Conservation (phyloP, 2,888 invertebrate genomes). For the Anthrax anthrax region DNA sequence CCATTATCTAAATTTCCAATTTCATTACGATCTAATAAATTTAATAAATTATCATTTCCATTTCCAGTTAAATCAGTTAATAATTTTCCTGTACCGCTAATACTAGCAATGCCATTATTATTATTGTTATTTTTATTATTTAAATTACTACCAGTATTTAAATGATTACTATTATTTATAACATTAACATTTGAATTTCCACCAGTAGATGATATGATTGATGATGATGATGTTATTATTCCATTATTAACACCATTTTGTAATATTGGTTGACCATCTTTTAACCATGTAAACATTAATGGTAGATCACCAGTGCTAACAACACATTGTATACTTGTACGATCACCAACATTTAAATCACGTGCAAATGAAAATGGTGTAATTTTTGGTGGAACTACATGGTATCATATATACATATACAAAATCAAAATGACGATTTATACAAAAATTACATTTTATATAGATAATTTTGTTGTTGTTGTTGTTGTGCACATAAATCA, state of each 20-base stretch:
- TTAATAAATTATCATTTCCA: slow-evolving; percentile 5
- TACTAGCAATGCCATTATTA: slow-evolving; percentile 8
- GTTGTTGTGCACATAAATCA: no score
- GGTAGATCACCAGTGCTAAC: slow-evolving; percentile 49
- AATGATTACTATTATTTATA: slow-evolving; percentile 8
- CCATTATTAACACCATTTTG: slow-evolving; percentile 16
- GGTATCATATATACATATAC: no score
- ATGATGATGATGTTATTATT: background rate
- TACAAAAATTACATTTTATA: no score
- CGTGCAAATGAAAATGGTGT: slow-evolving; percentile 51
- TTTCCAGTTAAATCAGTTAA: slow-evolving; percentile 10
- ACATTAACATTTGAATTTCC: slow-evolving; percentile 17
- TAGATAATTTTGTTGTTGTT: no score
- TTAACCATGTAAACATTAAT: slow-evolving; percentile 47
- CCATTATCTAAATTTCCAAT: slow-evolving; percentile 3
- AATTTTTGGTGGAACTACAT: slow-evolving; percentile 49
- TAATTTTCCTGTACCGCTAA: slow-evolving; percentile 4
- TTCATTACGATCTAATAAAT: background rate
- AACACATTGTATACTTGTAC: slow-evolving; percentile 45
- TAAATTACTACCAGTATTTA: no score
- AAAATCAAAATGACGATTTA: background rate
- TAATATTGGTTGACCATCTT: slow-evolving; percentile 40
- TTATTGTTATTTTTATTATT: slow-evolving; percentile 9
- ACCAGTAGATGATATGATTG: slow-evolving; percentile 4
- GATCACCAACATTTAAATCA: slow-evolving; percentile 44